Conservation (phyloP, 1,140 invertebrate species). For the Anoplophora glabripennis region DNA sequence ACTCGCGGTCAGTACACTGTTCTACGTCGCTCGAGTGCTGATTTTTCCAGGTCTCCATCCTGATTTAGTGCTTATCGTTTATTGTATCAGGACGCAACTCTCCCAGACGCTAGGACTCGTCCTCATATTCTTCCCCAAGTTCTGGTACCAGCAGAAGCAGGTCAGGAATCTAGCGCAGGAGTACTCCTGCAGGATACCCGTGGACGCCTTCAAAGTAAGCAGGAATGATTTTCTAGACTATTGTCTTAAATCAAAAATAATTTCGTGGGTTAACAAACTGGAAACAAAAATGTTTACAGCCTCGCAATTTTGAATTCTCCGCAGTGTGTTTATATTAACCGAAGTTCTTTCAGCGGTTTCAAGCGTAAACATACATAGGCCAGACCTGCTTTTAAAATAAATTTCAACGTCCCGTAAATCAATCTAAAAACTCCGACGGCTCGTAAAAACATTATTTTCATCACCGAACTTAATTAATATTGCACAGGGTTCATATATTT, state of each 20-base stretch:
- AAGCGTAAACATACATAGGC: too few relatives aligned
- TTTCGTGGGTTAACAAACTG: too few relatives aligned
- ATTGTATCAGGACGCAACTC: slow-evolving; percentile 71
- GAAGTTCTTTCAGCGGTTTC: too few relatives aligned
- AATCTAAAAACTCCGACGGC: too few relatives aligned
- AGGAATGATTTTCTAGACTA: background rate
- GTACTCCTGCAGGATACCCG: slow-evolving; percentile 58
- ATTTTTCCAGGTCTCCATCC: slow-evolving; percentile 64
- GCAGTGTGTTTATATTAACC: too few relatives aligned
- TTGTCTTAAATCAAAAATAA: slow-evolving; percentile 6
- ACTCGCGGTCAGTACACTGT: slow-evolving; percentile 65
- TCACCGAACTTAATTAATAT: too few relatives aligned
- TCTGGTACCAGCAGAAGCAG: slow-evolving; percentile 72
- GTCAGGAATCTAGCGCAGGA: slow-evolving; percentile 64
- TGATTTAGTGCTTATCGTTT: slow-evolving; percentile 65
- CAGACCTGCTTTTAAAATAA: too few relatives aligned
- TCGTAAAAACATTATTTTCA: too few relatives aligned
- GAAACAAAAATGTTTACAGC: too few relatives aligned
- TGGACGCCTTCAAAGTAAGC: slow-evolving; percentile 59
- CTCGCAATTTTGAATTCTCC: too few relatives aligned
- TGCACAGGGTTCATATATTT: too few relatives aligned
- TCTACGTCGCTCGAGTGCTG: slow-evolving; percentile 65
- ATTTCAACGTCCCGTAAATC: too few relatives aligned
- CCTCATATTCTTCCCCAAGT: slow-evolving; percentile 75
- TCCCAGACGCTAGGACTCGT: slow-evolving; percentile 73